Conservation (phyloP, 2,797 vertebrate genomes). For the Poliocrania exsul region DNA sequence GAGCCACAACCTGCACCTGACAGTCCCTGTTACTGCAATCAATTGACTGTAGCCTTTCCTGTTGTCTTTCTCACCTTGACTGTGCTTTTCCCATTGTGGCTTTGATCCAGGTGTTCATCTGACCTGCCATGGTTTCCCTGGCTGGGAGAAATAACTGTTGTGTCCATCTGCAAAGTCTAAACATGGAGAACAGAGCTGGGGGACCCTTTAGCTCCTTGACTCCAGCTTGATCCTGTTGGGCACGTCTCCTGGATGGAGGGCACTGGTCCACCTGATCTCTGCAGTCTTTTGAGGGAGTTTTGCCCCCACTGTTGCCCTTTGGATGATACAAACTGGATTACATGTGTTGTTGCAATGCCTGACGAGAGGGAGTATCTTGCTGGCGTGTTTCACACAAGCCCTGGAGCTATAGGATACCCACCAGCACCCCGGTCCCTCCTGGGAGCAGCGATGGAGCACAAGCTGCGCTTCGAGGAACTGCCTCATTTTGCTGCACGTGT, state of each 20-base stretch:
- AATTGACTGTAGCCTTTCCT: not conserved
- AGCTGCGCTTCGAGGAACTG: not conserved
- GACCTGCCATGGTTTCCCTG: not conserved
- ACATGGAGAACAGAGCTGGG: not conserved
- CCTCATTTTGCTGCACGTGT: not conserved
- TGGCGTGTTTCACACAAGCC: accelerated
- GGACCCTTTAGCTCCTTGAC: not conserved
- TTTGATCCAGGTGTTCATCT: not conserved
- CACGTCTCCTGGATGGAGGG: not conserved
- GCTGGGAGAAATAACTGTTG: not conserved
- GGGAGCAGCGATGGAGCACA: not conserved
- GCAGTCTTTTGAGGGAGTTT: not conserved
- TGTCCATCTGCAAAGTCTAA: not conserved
- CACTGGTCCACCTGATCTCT: not conserved
- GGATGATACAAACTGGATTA: not conserved
- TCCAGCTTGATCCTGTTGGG: not conserved
- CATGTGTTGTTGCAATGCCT: accelerated
- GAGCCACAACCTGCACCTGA: not conserved
- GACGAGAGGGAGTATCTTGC: not conserved
- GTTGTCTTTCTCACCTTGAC: not conserved
- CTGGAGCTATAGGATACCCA: not conserved
- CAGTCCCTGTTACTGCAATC: not conserved
- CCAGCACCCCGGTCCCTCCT: not conserved
- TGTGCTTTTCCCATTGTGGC: not conserved
- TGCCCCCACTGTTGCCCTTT: not conserved